phyloP scores from a whole-genome alignment of 2,797 vertebrate species.

The Psittacula derbiana region DNA sequence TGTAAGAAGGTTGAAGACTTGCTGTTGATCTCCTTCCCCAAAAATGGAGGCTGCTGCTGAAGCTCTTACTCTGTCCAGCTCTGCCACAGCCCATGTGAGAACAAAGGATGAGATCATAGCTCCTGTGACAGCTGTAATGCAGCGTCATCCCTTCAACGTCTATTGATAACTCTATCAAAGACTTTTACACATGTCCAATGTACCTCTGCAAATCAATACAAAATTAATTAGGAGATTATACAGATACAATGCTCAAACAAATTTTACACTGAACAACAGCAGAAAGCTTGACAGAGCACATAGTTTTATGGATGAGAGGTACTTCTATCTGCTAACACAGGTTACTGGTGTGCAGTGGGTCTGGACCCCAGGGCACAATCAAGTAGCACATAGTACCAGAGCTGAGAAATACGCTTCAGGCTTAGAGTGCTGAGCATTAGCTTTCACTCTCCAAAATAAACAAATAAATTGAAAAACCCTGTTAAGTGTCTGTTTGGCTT shows the following conservation, averaged over 20 bases:
- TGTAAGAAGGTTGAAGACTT: not conserved
- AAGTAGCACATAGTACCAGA: not conserved
- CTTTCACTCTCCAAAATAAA: not conserved
- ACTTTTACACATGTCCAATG: rapidly evolving
- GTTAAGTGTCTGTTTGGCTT: not conserved
- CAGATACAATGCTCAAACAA: not conserved
- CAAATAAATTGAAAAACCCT: not conserved
- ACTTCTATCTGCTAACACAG: not conserved
- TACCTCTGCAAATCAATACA: not conserved
- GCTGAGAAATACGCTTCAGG: not conserved
- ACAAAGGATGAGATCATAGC: not conserved
- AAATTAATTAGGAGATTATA: not conserved
- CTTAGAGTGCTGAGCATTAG: not conserved
- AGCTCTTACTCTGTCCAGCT: not conserved
- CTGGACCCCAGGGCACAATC: not conserved
- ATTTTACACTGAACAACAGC: not conserved
- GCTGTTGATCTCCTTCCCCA: not conserved
- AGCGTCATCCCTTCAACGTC: not conserved
- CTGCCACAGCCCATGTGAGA: not conserved
- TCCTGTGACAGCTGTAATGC: not conserved
- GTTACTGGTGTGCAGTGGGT: not conserved
- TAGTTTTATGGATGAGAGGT: not conserved
- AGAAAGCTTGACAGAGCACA: not conserved
- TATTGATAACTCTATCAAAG: not conserved
- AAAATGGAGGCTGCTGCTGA: not conserved